Evolutionary conservation across 2,113 vertebrate genomes (phyloP).

Genomic region (Gavia stellata): DNA sequence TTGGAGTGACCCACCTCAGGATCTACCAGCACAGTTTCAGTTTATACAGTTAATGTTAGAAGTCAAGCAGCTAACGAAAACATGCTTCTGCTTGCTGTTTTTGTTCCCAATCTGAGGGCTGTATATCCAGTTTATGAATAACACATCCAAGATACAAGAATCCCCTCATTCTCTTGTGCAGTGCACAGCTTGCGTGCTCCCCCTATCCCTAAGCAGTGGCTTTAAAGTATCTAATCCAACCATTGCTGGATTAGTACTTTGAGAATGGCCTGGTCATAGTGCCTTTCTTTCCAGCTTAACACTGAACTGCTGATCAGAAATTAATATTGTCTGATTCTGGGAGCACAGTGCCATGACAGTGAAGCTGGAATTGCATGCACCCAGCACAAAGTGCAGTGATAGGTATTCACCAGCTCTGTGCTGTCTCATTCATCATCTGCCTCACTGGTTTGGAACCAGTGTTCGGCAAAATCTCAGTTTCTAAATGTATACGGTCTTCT

Average conservation of each 20-base stretch:
- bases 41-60: neutral
- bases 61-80: neutral
- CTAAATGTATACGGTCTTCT: neutral
- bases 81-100: neutral
- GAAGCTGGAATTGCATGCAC: neutral
- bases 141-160: neutral
- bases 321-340: slow-evolving; percentile 45
- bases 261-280: neutral
- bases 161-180: neutral
- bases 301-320: slow-evolving; percentile 52
- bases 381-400: neutral
- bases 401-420: neutral
- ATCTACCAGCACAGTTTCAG: neutral
- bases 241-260: slow-evolving; percentile 8
- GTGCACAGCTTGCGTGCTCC: neutral
- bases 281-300: slow-evolving; percentile 36
- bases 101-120: neutral
- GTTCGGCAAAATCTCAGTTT: neutral
- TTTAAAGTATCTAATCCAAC: neutral
- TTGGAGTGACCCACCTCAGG: neutral
- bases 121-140: neutral
- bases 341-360: neutral
- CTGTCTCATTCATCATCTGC: neutral
- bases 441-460: neutral
- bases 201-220: neutral